phyloP scores from a whole-genome alignment of 1,140 invertebrate species.

The Hypothenemus hampei region DNA sequence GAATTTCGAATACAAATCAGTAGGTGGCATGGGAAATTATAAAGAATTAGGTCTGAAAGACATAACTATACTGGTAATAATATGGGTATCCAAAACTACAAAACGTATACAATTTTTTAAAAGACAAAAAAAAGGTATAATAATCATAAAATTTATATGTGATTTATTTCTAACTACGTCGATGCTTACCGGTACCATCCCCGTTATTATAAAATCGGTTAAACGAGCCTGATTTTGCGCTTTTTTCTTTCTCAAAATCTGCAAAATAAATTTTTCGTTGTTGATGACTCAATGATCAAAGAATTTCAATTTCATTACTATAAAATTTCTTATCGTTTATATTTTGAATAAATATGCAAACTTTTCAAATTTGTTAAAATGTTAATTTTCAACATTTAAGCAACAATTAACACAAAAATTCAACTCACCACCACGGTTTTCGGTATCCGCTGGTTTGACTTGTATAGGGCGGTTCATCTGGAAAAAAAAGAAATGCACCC shows the following conservation, averaged over 20 bases:
- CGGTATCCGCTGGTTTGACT: conserved; percentile 98
- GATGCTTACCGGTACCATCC: conserved; percentile 30
- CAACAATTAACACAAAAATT: conserved; percentile 18
- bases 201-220: conserved; percentile 30
- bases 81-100: too few relatives aligned
- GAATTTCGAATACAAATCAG: too few relatives aligned
- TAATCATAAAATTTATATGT: conserved; percentile 4
- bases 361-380: conserved; percentile 26
- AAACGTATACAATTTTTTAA: neutral
- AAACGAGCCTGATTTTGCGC: conserved; percentile 27
- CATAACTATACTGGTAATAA: too few relatives aligned
- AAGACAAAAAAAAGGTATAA: neutral
- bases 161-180: conserved; percentile 28
- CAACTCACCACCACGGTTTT: conserved; percentile 92
- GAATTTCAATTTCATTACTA: conserved; percentile 1
- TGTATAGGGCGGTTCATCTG: conserved; percentile 99
- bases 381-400: conserved; percentile 5
- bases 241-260: conserved; percentile 30
- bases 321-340: conserved; percentile 1
- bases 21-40: too few relatives aligned
- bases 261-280: conserved; percentile 28
- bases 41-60: too few relatives aligned
- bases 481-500: conserved; percentile 53
- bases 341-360: conserved; percentile 16
- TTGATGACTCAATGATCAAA: too few relatives aligned